Evolutionary conservation across 2,888 invertebrate species (phyloP).

Genomic region (Chironomus riparius): DNA sequence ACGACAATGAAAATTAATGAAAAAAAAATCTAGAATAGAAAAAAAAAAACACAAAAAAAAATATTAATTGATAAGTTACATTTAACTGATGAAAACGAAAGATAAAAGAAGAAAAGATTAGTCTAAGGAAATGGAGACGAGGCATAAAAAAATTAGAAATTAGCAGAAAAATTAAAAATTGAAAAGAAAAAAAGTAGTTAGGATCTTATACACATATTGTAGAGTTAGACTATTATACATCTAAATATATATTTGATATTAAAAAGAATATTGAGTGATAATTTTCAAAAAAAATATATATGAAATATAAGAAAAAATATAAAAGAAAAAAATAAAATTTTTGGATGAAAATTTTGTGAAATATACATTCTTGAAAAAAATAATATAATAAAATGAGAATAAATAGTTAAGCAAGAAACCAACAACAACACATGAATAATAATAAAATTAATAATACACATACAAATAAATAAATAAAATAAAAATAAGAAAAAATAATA

Average conservation of each 20-base stretch:
- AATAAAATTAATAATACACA: background rate
- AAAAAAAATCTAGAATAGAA: too few species aligned
- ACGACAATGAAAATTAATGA: background rate
- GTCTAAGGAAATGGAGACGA: too few species aligned
- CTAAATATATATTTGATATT: conserved; percentile 26
- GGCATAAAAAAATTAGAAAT: background rate
- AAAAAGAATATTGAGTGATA: conserved; percentile 26
- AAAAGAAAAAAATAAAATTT: conserved; percentile 17
- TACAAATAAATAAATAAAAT: background rate
- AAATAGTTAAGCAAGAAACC: background rate
- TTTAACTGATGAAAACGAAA: conserved; percentile 1
- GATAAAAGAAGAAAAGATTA: background rate
- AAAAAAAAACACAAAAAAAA: background rate
- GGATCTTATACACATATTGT: conserved; percentile 27
- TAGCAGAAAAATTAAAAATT: background rate
- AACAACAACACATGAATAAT: background rate
- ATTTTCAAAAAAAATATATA: conserved; percentile 19
- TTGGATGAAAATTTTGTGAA: conserved; percentile 26
- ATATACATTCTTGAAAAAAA: conserved; percentile 21
- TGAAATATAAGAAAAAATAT: background rate
- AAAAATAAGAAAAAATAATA: background rate
- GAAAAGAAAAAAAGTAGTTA: conserved; percentile 22
- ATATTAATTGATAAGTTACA: background rate
- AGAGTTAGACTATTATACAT: conserved; percentile 26
- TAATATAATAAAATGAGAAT: background rate